phyloP scores from a whole-genome alignment of 2,797 vertebrate genomes.

The Artibeus jamaicensis region DNA sequence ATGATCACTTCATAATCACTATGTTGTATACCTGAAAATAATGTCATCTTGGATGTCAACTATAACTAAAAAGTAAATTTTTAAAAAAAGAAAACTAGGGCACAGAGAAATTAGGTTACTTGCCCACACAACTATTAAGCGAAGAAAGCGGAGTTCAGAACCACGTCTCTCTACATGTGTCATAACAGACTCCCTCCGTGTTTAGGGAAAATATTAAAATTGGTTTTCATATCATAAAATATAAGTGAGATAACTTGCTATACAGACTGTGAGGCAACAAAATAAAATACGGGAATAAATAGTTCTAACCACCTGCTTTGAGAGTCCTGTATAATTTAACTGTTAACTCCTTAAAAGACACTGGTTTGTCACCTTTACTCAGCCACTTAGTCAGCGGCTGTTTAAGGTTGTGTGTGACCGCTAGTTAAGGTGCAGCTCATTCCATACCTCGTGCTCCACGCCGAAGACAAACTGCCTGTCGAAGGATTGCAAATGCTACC shows the following conservation, averaged over 20 bases:
- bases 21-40: not conserved
- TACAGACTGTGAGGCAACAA: not conserved
- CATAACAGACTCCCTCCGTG: not conserved
- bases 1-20: not conserved
- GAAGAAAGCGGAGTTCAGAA: not conserved
- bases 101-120: not conserved
- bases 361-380: not conserved
- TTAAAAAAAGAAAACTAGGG: not conserved
- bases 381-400: not conserved
- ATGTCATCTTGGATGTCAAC: not conserved
- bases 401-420: not conserved
- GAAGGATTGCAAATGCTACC: not conserved
- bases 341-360: not conserved
- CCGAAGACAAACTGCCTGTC: not conserved
- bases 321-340: not conserved
- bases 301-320: not conserved
- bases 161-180: not conserved
- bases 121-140: not conserved
- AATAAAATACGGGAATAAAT: conserved; percentile 13
- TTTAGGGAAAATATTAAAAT: not conserved
- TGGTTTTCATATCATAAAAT: not conserved
- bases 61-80: not conserved
- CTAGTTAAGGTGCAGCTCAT: not conserved
- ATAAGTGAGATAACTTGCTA: not conserved
- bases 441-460: not conserved